Evolutionary conservation across 2,113 vertebrate species (phyloP), one percentile per base, ranked within the genome.

Genomic region (Chauna torquata): DNA sequence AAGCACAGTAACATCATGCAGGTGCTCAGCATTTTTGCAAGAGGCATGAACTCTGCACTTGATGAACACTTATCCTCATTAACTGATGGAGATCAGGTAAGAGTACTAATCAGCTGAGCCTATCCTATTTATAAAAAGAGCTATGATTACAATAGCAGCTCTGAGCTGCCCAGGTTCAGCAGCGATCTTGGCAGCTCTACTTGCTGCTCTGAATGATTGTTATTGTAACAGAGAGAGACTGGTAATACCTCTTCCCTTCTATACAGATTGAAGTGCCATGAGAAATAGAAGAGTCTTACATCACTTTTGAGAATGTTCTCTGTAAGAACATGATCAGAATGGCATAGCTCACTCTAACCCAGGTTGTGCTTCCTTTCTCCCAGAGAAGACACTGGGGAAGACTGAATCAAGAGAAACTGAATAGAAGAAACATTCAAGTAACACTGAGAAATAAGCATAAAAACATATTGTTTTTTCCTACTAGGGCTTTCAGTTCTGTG

Each of bases 61-160:
- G 19, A 77, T 47, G 68, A 92, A 79, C 65, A 7, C 82, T 96
- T 94, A 97, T 94, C 96, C 92, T 84, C 47, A 25, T 82, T 96
- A 96, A 94, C 76, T 91, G 61, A 20, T 77, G 65, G 76, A 78
- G 93, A 76, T 90, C 66, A 61, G 62, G 72, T 94, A 89, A 94
- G 74, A 42, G 68, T 52, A 84, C 88, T 96, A 90, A 97, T 81
- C 95, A 92, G 94, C 86, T 96, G 75, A 94, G 82, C 86, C 45
- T 18, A 47, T 38, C 94, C 96, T 97, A 96, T 97, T 97, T 97
- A 95, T 96, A 96, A 94, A 42, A 86, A 87, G 50, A 42, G 87
- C 83, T 88, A 36, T 40, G 15, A 82, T 80, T 93, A 45, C 18
- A 84, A 50, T 62, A 94, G 90, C 79, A 77, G 61, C 49, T 82